These are phyloP conservation scores for Yponomeuta sedellus DNA, from an alignment of 2,888 invertebrate species.

Conservation along the genomic window DNA sequence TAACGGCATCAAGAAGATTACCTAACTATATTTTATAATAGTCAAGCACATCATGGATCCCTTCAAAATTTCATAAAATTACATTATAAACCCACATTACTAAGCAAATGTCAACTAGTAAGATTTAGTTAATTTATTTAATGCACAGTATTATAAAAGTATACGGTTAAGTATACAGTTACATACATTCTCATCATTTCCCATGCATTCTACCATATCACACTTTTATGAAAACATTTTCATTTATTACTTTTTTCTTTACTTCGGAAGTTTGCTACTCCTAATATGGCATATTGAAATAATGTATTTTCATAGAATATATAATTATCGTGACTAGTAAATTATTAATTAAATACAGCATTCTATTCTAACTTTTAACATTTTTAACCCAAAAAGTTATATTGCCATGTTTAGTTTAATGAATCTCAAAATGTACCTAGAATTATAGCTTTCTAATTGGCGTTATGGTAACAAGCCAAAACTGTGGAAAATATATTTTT, in stretches of 20 bases:
- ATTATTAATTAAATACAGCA: constrained; percentile 34
- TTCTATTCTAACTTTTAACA: constrained; percentile 31
- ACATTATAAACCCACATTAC: neutral
- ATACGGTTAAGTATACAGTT: constrained; percentile 32
- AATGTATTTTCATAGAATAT: constrained; percentile 24
- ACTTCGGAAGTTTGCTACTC: constrained; percentile 22
- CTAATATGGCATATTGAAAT: constrained; percentile 45
- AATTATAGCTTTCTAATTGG: neutral
- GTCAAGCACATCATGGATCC: too few species aligned
- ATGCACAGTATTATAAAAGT: constrained; percentile 27
- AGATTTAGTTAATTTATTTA: neutral
- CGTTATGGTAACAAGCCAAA: too few species aligned
- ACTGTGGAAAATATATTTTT: too few species aligned
- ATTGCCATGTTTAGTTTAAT: constrained; percentile 31
- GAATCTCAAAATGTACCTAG: neutral
- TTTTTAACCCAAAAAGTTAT: constrained; percentile 45
- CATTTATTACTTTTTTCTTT: constrained; percentile 27
- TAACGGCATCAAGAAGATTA: too few species aligned
- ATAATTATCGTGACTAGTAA: constrained; percentile 49
- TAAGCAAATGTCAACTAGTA: neutral
- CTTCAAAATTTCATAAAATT: neutral
- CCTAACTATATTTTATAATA: too few species aligned
- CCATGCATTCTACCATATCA: constrained; percentile 30
- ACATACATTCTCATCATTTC: constrained; percentile 54
- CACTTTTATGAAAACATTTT: constrained; percentile 45